phyloP scores from a whole-genome alignment of 2,113 vertebrate genomes.

The Myrmecophaga tridactyla region DNA sequence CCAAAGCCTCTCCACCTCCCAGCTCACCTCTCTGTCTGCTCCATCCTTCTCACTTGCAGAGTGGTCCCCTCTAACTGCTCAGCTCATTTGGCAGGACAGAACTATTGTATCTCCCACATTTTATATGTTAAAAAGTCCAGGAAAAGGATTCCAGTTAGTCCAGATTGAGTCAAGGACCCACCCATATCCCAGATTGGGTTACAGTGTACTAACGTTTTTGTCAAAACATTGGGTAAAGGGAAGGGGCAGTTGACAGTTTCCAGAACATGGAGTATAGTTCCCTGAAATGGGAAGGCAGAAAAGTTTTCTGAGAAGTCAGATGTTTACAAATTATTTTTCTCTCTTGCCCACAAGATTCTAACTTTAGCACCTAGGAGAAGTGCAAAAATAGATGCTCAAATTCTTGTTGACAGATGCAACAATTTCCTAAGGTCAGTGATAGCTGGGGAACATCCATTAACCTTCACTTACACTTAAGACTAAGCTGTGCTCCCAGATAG shows the following conservation, averaged over 20 bases:
- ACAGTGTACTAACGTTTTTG: background rate
- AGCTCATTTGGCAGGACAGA: background rate
- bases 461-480: background rate
- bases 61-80: background rate
- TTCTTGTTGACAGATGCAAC: background rate
- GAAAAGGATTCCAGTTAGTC: background rate
- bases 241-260: background rate
- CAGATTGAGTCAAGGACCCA: background rate
- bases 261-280: background rate
- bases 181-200: background rate
- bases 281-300: background rate
- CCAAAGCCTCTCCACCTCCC: background rate
- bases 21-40: background rate
- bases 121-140: background rate
- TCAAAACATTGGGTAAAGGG: background rate
- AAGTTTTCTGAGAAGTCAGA: slow-evolving; percentile 1
- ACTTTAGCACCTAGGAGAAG: background rate
- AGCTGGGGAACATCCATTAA: background rate
- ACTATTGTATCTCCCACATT: background rate
- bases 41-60: background rate
- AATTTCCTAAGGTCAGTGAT: background rate
- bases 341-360: background rate
- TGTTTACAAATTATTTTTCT: background rate
- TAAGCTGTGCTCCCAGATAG: background rate
- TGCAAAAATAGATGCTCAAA: background rate